These are phyloP conservation scores for Holocentrus rufus DNA, from an alignment of 2,797 vertebrate species.

Conservation along the genomic window DNA sequence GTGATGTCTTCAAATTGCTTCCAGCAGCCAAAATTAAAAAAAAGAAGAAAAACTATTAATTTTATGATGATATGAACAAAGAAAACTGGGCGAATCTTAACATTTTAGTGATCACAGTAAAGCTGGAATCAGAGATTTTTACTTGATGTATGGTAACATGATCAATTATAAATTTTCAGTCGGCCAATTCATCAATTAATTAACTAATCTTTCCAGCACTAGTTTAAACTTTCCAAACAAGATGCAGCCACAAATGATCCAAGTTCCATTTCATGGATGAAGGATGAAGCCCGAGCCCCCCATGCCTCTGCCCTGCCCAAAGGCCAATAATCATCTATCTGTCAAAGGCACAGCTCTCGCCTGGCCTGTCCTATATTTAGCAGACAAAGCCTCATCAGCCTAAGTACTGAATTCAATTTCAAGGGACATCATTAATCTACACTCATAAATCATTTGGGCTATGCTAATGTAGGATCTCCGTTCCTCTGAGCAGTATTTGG, in stretches of 20 bases:
- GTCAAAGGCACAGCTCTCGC: constrained; percentile 56
- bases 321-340: constrained; percentile 62
- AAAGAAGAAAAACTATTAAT: too few species aligned
- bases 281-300: constrained; percentile 35
- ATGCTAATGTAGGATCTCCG: constrained; percentile 48
- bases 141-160: too few species aligned
- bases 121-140: too few species aligned
- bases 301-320: constrained; percentile 45
- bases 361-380: constrained; percentile 71
- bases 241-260: neutral
- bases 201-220: too few species aligned
- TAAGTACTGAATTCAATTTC: constrained; percentile 76
- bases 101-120: too few species aligned
- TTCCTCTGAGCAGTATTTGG: constrained; percentile 34
- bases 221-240: neutral
- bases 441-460: constrained; percentile 69
- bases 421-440: constrained; percentile 72
- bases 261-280: neutral
- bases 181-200: too few species aligned
- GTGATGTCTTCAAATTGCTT: too few species aligned
- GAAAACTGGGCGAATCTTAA: too few species aligned
- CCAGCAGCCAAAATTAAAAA: too few species aligned
- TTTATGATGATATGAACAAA: too few species aligned
- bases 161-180: too few species aligned
- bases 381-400: constrained; percentile 77